Evolutionary conservation across 2,888 invertebrate genomes (phyloP), one percentile per base, ranked within the genome.

Genomic region (Calameuta idolon): DNA sequence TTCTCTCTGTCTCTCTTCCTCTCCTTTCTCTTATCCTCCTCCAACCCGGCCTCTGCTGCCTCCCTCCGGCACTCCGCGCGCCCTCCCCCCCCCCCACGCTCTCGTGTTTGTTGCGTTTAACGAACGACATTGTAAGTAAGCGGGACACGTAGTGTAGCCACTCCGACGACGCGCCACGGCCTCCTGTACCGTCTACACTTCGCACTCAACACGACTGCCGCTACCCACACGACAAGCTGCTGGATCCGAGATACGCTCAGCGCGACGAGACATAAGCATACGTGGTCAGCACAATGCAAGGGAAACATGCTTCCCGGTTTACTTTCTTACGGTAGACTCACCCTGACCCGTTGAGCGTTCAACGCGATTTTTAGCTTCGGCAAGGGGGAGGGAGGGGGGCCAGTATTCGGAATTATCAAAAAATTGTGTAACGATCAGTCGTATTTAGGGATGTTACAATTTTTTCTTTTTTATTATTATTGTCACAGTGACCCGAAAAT

Each of bases 91-190:
- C 1, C 55, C 23, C 15, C 0, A 4, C 12, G 37, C 37, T 75
- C 79, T 81, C 81, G 79, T 86, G 84, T 86, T 86, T 85, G 84
- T 83, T 84, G 80, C 80, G 80, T 80, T 78, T 79, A 55, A 80
- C 79, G 55, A 78, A 82, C 85, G 83, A 86, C 85, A 86, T 85
- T 86, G 85, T 86, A 83, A 83, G 85, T 83, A 85, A 86, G 81
- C 79, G 80, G 83, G 83, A 74, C 74, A 77, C 75, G 69, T 75
- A 75, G 30, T 30, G 31, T 31, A 55, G 55, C 55, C 55, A 55
- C 55, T 55, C 55, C 37, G 35, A 69, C 15, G 69, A 55, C 34
- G 30, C 34, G 37, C 31, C 75, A 30, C 23, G 37, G 34, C 12
- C 31, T 30, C 74, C n/a, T 74, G 74, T 74, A 74, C 74, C 75